Percentiles rank a stretch among this genome's conserved stretches.
These are phyloP conservation scores for Nyctibius grandis DNA, from an alignment of 2,797 vertebrate species.

Conservation along the genomic window DNA sequence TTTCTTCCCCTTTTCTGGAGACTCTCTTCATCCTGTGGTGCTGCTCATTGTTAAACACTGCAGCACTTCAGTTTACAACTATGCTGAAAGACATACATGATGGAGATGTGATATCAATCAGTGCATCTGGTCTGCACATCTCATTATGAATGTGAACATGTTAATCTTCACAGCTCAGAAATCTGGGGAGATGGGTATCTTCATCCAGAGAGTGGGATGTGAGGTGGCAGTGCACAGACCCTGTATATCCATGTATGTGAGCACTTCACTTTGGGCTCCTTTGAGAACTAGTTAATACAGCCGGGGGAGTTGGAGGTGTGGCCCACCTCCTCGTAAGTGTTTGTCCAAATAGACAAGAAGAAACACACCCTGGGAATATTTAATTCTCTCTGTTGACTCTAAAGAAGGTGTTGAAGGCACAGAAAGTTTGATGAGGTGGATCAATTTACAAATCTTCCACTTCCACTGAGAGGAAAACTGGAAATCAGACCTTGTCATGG, in stretches of 20 bases:
- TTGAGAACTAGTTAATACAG: background rate
- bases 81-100: background rate
- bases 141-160: background rate
- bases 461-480: background rate
- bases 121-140: background rate
- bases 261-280: background rate
- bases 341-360: background rate
- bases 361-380: background rate
- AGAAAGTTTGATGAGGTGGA: background rate
- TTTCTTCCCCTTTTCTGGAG: background rate
- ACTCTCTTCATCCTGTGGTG: background rate
- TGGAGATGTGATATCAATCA: background rate
- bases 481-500: background rate
- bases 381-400: background rate
- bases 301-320: background rate
- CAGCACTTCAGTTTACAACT: background rate
- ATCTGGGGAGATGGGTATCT: background rate
- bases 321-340: background rate
- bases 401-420: background rate
- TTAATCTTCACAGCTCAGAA: background rate
- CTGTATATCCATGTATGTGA: accelerated
- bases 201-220: background rate
- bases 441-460: background rate
- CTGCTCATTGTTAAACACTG: background rate
- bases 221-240: background rate